Base-by-base conservation (phyloP, 2,113 vertebrate species). In the Hystrix cristata region DNA sequence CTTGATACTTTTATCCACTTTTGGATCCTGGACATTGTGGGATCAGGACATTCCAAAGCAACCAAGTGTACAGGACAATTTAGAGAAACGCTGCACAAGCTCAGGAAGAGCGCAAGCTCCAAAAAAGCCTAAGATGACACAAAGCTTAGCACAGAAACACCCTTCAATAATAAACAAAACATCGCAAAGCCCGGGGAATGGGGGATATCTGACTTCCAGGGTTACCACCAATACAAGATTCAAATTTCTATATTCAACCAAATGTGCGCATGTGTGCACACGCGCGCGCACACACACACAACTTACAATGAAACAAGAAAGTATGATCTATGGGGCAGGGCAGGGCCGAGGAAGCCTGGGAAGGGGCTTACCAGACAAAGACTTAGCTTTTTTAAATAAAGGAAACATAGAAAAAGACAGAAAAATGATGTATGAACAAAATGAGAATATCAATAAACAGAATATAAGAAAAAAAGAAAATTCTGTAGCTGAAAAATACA, bases 191-290 rank as follows among this genome's bases (percentile, higher is more conserved):
- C 46, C 13, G 13, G 57, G 18, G 15, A 31, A 43, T 38, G 2
- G 53, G 7, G 27, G 51, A 78, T 29, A 82, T 74, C 27, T 51
- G 43, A 81, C 71, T 87, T 81, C 64, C 53, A 62, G 38, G 43
- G 64, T 74, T 89, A 94, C 23, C 55, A 94, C 74, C 55, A 87
- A 25, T 53, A 38, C 43, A 62, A 93, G 38, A 87, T 51, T 89
- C 57, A 94, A 64, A 53, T 80, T 23, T 51, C 9, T 31, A 21
- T 69, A 60, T 87, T 79, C 29, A 87, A 65, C 69, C 74, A 53
- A 31, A 60, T 51, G 53, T 65, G 87, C 16, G 25, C 38, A 43
- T 9, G 38, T 38, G 38, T 38, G 43, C 38, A 67, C 64, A 67
- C 64, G 43, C 38, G 43, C n/a, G 43, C 31, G 34, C 31, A 67